Evolutionary conservation across 2,888 invertebrate genomes (phyloP), one percentile per base, ranked within the genome.

Genomic region (Eurytoma californica): DNA sequence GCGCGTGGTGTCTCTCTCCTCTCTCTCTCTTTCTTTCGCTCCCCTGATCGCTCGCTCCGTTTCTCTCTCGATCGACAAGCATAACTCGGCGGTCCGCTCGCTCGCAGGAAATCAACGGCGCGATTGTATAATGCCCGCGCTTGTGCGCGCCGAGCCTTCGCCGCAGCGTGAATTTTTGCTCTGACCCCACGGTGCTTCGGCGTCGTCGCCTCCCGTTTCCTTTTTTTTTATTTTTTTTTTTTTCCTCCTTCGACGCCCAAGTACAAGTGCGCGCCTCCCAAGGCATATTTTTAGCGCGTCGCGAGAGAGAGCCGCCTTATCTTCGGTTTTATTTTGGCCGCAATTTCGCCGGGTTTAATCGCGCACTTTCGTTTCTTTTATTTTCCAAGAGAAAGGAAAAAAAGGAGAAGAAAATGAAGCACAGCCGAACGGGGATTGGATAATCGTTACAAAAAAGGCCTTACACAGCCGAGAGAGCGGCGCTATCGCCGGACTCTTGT

Each of bases 61-160:
- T 39, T 39, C 39, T 39, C 39, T 39, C 9, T 74, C 67, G 66
- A 74, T 67, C 67, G 67, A 30, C 67, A 74, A 74, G 72, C 53
- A 72, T 63, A 72, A 72, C 72, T 72, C 39, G 55, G 55, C 65
- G n/a, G 39, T 51, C 39, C 30, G 30, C 7, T 49, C 57, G 67
- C 39, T 39, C 73, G 68, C 79, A 77, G 72, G 77, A 72, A 77
- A 77, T 77, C 77, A 72, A 77, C 70, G 58, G 57, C 57, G 51
- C 63, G 73, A 74, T 79, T 74, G 74, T 74, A 74, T 79, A 72
- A 74, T 70, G 51, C 78, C 73, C 58, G 58, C 77, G 53, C 53
- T 53, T n/a, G 53, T 53, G 53, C 53, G 4, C 53, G n/a, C 53
- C 39, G 39, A 39, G 39, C 39, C 39, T 39, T 39, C 39, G 39